Base-by-base conservation (phyloP, 2,113 vertebrate genomes). In the Pica pica region DNA sequence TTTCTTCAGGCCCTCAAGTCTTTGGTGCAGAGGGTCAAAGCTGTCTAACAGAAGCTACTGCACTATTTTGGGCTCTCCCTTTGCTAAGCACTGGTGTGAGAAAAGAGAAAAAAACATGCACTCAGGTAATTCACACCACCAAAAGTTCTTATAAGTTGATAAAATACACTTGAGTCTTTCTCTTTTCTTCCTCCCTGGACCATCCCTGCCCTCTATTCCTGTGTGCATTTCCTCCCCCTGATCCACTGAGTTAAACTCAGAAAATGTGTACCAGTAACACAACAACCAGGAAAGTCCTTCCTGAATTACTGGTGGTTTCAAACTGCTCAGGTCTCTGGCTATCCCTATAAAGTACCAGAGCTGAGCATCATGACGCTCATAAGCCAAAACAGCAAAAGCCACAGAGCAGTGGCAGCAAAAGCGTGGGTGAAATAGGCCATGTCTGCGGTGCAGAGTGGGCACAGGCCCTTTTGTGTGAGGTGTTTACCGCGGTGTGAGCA, bases 371-470 rank as follows among this genome's bases (percentile, higher is more conserved):
- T 24, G 52, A 35, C 22, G 41, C 57, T 80, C 41, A 42, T 39
- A 28, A 35, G 53, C 16, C 71, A 35, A 24, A 59, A 46, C 30
- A 41, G 20, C 37, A 42, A 31, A 28, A 16, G 46, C 2, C 27
- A 19, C 22, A 4, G 33, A 56, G 16, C 16, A 11, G 26, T 5
- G 30, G 6, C 21, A 42, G 85, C 9, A 23, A 8, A 53, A 22
- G 33, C 4, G 3, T 16, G 9, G 26, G 44, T 53, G 67, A 31
- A 33, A 7, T 0, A 8, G 65, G 50, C 0, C 8, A 9, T 12
- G 50, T 46, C 11, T 18, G 50, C 2, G 20, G 74, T 52, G 70
- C 55, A 13, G 13, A 5, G n/a, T 69, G 28, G 67, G 12, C 2
- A 1, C 37, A 10, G 59, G 28, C 17, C 18, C 42, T 37, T 20